Evolutionary conservation across 2,113 vertebrate species (phyloP), one percentile per base, ranked within the genome.

Genomic region (Hassar affinis): DNA sequence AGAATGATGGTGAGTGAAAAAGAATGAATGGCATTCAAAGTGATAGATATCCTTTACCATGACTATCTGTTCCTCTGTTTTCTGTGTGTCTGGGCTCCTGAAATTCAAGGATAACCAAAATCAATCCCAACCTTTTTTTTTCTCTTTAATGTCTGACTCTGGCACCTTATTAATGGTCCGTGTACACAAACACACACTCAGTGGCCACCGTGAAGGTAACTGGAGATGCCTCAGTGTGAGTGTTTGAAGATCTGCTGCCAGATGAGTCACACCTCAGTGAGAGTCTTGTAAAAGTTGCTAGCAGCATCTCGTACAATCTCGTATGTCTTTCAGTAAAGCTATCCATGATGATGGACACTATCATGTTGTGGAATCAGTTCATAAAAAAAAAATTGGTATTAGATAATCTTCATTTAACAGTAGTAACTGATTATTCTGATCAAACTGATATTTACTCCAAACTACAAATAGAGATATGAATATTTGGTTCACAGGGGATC

Each of bases 221-320:
- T 45, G 61, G 51, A 83, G 45, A 81, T 84, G 83, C 51, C 15
- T 74, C 9, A 51, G 66, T 85, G 87, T 81, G 64, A 85, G 74
- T 81, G 77, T 81, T 84, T 86, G 45, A 61, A 59, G 85, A 64
- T 69, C 20, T 77, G 76, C 11, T 86, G 80, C 62, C 71, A 61
- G 33, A 18, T 56, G 68, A 68, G 80, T 85, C 33, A 79, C 81
- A 86, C 87, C 78, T 68, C 78, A 42, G 33, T 61, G 47, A 78
- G 42, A 80, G 20, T n/a, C 33, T 71, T 30, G 52, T 59, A 78
- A 57, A 86, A 68, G 75, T 14, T 71, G 61, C 51, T 86, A 52
- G 42, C 30, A 17, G 52, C 15, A 17, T 68, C 17, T 12, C 6
- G 45, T 49, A 30, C 1, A 6, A 17, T 68, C 17, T 12, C 6